These are phyloP conservation scores for Rhodeus uyekii DNA, from an alignment of 2,797 vertebrate genomes.

Conservation along the genomic window DNA sequence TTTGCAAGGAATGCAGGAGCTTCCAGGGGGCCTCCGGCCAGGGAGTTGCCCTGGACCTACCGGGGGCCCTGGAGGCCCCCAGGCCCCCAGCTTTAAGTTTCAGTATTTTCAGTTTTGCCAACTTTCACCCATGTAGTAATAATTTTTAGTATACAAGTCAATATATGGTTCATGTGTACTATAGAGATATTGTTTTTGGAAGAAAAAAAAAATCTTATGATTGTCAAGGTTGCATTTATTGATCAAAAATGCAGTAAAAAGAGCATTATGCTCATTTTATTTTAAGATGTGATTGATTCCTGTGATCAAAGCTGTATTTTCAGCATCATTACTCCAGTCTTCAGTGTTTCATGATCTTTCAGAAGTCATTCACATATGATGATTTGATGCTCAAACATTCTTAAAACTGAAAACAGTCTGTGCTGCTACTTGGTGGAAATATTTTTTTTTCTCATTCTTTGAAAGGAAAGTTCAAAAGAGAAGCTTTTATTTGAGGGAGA, in stretches of 20 bases:
- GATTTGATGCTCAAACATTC: not conserved
- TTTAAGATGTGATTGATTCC: not conserved
- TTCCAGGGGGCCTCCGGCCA: no score
- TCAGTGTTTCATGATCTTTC: not conserved
- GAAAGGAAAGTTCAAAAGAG: not conserved
- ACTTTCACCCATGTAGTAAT: no score
- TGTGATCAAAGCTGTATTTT: not conserved
- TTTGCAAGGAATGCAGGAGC: no score
- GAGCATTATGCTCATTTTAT: not conserved
- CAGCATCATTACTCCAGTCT: not conserved
- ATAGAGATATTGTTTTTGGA: no score
- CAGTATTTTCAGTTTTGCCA: no score
- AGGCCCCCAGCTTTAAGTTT: no score
- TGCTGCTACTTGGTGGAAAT: not conserved
- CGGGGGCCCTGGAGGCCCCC: no score
- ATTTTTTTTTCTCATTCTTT: no score
- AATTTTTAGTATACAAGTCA: no score
- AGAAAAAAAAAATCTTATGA: not conserved
- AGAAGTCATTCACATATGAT: not conserved
- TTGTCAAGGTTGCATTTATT: not conserved
- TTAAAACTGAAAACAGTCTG: not conserved
- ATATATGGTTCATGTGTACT: no score
- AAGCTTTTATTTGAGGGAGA: not conserved
- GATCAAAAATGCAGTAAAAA: not conserved
- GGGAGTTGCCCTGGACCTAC: no score